Percentiles rank a stretch among this genome's conserved stretches.
Evolutionary conservation across 2,888 invertebrate genomes (phyloP).

Genomic region (Achlya flavicornis): DNA sequence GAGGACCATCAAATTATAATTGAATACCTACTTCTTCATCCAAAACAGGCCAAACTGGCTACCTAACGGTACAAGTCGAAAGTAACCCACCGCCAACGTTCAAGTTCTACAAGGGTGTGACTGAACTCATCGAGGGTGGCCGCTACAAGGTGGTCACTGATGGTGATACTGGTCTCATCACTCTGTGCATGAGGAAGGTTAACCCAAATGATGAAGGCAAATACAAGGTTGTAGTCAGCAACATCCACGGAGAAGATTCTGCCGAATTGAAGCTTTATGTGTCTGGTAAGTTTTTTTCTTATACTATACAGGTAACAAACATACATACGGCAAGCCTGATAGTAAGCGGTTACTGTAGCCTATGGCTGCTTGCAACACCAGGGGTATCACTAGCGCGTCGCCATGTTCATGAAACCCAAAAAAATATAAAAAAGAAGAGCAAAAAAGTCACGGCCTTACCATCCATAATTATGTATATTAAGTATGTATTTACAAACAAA

Average conservation of each 20-base stretch:
- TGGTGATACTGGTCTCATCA: slow-evolving; percentile 95
- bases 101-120: slow-evolving; percentile 97
- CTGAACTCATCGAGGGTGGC: slow-evolving; percentile 97
- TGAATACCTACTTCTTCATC: not conserved
- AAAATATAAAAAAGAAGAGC: no score
- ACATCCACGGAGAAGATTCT: slow-evolving; percentile 97
- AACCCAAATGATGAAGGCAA: slow-evolving; percentile 98
- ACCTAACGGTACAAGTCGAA: slow-evolving; percentile 96
- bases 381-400: no score
- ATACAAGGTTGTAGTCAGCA: slow-evolving; percentile 96
- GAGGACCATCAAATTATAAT: no score
- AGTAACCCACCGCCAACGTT: slow-evolving; percentile 97
- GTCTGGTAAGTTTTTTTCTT: slow-evolving; percentile 95
- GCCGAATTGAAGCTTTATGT: slow-evolving; percentile 98
- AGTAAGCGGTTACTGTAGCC: no score
- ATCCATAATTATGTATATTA: no score
- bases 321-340: no score
- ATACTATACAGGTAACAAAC: no score
- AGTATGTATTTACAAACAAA: no score
- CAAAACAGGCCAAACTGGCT: slow-evolving; percentile 92
- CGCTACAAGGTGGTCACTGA: slow-evolving; percentile 98
- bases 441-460: no score
- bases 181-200: slow-evolving; percentile 97
- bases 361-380: no score
- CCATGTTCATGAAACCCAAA: no score